Evolutionary conservation across 1,140 invertebrate genomes (phyloP), one percentile per base, ranked within the genome.

Genomic region (Camponotus vicinus): DNA sequence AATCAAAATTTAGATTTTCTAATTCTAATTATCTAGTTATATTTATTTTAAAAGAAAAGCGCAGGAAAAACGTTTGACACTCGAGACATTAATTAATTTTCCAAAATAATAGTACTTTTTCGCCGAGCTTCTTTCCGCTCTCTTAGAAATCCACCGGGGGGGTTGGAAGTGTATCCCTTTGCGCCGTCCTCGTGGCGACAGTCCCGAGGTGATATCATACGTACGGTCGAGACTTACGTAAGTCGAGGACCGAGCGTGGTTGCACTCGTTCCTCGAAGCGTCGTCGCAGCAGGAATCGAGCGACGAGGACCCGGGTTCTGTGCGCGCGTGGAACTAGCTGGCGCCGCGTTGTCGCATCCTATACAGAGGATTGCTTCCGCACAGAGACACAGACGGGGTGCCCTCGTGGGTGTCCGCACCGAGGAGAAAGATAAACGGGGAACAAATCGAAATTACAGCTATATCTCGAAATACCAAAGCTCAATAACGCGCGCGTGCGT

Each of bases 301-400:
- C 76, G 73, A 42, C 71, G 87, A 45, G 71, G 78, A 85, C 73
- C 64, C 57, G 57, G 75, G 57, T 82, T 37, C 5, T 77, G 34
- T 69, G 86, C 86, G 77, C 79, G 88, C 61, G 64, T 45, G 45
- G 42, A 45, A 64, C 45, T 80, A 83, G 32, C 80, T 90, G 89
- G 89, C 89, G 89, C 89, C 89, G 78, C 57, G 85, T 83, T 90
- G 89, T 90, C 89, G 89, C 89, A 90, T 88, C 88, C 76, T 85
- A 90, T 90, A 90, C 85, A 89, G 70, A 90, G 83, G 85, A 90
- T 90, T 64, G 61, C 86, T 90, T 87, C 88, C 80, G 80, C 80
- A 77, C 59, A 40, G 78, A 75, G 52, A 71, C 42, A 79, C 40
- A 32, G 45, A 69, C 13, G 66, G 61, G 34, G 52, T 40, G 34